phyloP scores from a whole-genome alignment of 2,797 vertebrate genomes.

The Melanotaenia boesemani region DNA sequence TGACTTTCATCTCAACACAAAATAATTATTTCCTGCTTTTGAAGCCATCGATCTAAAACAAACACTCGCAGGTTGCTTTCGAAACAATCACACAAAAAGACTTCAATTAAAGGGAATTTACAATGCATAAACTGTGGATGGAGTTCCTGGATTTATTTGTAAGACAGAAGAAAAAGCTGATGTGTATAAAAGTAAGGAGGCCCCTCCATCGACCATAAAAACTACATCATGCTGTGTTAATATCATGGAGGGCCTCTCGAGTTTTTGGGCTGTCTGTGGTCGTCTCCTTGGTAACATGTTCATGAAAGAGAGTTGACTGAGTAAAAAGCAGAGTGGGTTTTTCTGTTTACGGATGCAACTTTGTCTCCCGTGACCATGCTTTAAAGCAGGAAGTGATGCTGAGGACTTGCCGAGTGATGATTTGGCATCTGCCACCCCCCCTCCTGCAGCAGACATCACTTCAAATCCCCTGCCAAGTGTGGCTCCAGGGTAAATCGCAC shows the following conservation, averaged over 20 bases:
- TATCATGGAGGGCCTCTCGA: conserved; percentile 54
- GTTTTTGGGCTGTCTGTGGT: conserved; percentile 46
- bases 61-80: conserved; percentile 19
- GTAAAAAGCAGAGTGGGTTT: conserved; percentile 26
- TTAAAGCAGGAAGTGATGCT: conserved; percentile 43
- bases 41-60: conserved; percentile 71
- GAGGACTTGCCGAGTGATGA: conserved; percentile 54
- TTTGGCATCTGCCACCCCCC: conserved; percentile 20
- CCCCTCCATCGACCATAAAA: conserved; percentile 46
- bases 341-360: conserved; percentile 38
- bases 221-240: conserved; percentile 47
- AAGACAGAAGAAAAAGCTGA: conserved; percentile 27
- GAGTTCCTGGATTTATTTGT: conserved; percentile 56
- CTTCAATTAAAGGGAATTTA: conserved; percentile 50
- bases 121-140: conserved; percentile 49
- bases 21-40: conserved; percentile 72
- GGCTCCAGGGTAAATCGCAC: conserved; percentile 65
- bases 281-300: conserved; percentile 57
- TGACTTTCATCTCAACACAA: conserved; percentile 66
- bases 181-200: conserved; percentile 46
- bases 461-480: conserved; percentile 58
- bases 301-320: conserved; percentile 13
- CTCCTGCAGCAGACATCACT: conserved; percentile 42
- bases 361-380: conserved; percentile 24
- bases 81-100: conserved; percentile 41